These are phyloP conservation scores for Brenthis hecate DNA, from an alignment of 2,888 invertebrate species.

Conservation along the genomic window DNA sequence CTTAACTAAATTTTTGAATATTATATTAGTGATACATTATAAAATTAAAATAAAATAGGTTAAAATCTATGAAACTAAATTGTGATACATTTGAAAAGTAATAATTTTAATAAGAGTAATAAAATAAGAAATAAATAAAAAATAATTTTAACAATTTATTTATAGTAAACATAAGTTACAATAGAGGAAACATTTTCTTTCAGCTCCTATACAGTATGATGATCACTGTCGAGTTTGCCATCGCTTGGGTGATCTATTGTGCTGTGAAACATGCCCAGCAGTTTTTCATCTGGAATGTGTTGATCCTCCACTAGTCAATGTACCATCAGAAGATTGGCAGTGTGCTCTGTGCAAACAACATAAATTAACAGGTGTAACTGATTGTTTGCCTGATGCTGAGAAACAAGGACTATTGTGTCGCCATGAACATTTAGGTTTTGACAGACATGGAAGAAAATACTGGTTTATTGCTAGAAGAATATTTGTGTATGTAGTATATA, in stretches of 20 bases:
- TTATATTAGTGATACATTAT: no score
- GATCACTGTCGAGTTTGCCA: conserved; percentile 96
- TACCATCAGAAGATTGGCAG: conserved; percentile 98
- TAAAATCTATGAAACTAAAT: no score
- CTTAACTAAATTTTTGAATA: no score
- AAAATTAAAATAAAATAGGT: no score
- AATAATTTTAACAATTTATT: no score
- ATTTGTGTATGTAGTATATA: conserved; percentile 87
- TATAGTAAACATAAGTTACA: no score
- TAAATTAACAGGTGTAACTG: conserved; percentile 95
- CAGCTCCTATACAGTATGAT: conserved; percentile 93
- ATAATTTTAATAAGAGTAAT: no score
- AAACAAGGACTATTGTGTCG: conserved; percentile 95
- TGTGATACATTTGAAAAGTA: no score
- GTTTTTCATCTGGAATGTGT: conserved; percentile 98
- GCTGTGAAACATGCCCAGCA: conserved; percentile 99
- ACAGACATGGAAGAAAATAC: conserved; percentile 97
- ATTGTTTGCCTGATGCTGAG: conserved; percentile 95
- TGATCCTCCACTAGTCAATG: conserved; percentile 95
- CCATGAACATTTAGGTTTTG: conserved; percentile 96
- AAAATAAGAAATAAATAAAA: no score
- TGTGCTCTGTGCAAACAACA: conserved; percentile 97
- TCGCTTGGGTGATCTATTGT: conserved; percentile 95
- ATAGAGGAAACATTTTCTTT: conserved; percentile 37
- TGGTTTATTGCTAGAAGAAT: conserved; percentile 97